These are phyloP conservation scores for Parnassius orleans DNA, from an alignment of 2,888 invertebrate genomes.

Conservation along the genomic window DNA sequence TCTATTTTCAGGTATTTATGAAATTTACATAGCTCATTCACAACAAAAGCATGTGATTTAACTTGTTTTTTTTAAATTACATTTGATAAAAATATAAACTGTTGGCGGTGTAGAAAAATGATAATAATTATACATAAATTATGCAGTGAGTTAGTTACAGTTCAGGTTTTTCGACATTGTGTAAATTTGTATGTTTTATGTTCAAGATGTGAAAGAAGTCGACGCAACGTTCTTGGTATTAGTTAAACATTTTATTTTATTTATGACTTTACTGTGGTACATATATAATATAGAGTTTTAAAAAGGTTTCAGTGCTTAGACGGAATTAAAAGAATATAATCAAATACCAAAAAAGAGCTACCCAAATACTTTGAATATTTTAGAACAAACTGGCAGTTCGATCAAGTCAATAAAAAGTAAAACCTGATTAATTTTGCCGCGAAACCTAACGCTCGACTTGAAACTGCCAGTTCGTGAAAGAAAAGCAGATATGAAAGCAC, in stretches of 20 bases:
- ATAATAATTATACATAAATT: slow-evolving; percentile 1
- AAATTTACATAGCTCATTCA: no score
- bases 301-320: background rate
- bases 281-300: background rate
- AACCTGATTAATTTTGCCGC: slow-evolving; percentile 30
- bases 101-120: no score
- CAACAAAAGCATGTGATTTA: no score
- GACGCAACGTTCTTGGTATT: slow-evolving; percentile 2
- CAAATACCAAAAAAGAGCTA: slow-evolving; percentile 46
- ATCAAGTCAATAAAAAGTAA: slow-evolving; percentile 30
- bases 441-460: slow-evolving; percentile 31
- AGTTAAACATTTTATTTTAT: background rate
- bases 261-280: background rate
- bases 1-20: no score
- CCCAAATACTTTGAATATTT: slow-evolving; percentile 46
- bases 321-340: slow-evolving; percentile 5
- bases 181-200: slow-evolving; percentile 13
- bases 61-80: no score
- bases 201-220: background rate
- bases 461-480: slow-evolving; percentile 74
- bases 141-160: background rate
- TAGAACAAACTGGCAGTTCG: slow-evolving; percentile 71
- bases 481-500: slow-evolving; percentile 70
- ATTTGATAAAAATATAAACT: no score
- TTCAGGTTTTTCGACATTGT: slow-evolving; percentile 3